These are phyloP conservation scores for Hycleus phaleratus DNA, from an alignment of 1,140 invertebrate species.

Conservation along the genomic window DNA sequence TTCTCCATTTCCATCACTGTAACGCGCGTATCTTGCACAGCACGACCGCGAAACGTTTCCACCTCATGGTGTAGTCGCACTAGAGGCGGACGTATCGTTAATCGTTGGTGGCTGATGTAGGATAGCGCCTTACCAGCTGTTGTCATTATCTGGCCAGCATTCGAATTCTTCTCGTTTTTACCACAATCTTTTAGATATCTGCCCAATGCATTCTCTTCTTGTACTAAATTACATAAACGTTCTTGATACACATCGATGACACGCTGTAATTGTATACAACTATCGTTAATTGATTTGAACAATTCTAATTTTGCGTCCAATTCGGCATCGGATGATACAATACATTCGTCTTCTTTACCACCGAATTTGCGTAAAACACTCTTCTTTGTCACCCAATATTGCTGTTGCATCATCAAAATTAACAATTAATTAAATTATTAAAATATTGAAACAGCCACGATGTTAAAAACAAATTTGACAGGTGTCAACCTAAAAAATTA, in stretches of 20 bases:
- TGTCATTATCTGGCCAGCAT: conserved; percentile 88
- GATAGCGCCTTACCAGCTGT: conserved; percentile 90
- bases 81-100: conserved; percentile 78
- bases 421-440: no score
- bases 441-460: no score
- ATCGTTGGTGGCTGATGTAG: conserved; percentile 90
- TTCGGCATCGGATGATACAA: conserved; percentile 92
- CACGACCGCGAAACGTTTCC: conserved; percentile 90
- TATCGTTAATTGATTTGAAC: conserved; percentile 91
- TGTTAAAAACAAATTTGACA: no score
- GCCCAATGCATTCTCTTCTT: conserved; percentile 93
- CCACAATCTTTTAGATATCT: conserved; percentile 91
- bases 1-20: conserved; percentile 94
- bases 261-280: conserved; percentile 79
- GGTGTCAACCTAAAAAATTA: no score
- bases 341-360: conserved; percentile 96
- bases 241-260: conserved; percentile 94
- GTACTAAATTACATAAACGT: conserved; percentile 83
- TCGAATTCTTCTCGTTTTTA: conserved; percentile 74
- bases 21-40: conserved; percentile 81
- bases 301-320: conserved; percentile 96
- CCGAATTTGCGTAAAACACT: conserved; percentile 88
- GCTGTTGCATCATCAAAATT: conserved; percentile 68
- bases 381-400: conserved; percentile 98
- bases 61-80: conserved; percentile 91